Conservation (phyloP, 2,113 vertebrate species). For the Egretta garzetta region DNA sequence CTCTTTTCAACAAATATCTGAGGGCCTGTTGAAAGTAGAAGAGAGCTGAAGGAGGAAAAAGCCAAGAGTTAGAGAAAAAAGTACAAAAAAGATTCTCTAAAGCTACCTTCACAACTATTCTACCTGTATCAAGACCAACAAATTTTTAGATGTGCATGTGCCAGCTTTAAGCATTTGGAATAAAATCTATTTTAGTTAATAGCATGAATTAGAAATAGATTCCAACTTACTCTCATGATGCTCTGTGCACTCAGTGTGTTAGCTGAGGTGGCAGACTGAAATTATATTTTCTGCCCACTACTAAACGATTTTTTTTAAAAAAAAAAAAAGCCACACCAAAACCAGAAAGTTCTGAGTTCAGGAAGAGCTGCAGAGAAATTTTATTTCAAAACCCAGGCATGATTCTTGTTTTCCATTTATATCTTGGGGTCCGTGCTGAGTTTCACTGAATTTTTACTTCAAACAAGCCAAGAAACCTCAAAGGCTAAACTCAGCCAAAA, state of each 20-base stretch:
- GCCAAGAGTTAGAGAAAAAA: neutral
- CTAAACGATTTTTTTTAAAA: neutral
- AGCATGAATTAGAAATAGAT: neutral
- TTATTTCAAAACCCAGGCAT: neutral
- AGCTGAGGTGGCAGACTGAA: neutral
- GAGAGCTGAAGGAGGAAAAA: neutral
- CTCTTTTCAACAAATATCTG: neutral
- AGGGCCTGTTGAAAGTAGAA: neutral
- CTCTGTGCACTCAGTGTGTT: neutral
- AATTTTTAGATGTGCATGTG: neutral
- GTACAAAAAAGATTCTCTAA: neutral
- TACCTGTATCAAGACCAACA: neutral
- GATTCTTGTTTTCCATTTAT: conserved; percentile 38
- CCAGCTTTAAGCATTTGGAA: neutral
- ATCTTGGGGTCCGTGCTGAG: neutral
- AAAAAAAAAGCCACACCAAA: neutral
- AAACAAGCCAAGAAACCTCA: conserved; percentile 62
- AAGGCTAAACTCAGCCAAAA: conserved; percentile 39
- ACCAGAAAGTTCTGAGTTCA: neutral
- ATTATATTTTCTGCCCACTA: neutral
- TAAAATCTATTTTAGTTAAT: neutral
- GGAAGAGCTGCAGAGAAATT: neutral
- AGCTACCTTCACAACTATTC: neutral
- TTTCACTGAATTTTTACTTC: conserved; percentile 39
- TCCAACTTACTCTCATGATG: neutral